These are phyloP conservation scores for Cettia cetti DNA, from an alignment of 2,113 vertebrate species.

Conservation along the genomic window DNA sequence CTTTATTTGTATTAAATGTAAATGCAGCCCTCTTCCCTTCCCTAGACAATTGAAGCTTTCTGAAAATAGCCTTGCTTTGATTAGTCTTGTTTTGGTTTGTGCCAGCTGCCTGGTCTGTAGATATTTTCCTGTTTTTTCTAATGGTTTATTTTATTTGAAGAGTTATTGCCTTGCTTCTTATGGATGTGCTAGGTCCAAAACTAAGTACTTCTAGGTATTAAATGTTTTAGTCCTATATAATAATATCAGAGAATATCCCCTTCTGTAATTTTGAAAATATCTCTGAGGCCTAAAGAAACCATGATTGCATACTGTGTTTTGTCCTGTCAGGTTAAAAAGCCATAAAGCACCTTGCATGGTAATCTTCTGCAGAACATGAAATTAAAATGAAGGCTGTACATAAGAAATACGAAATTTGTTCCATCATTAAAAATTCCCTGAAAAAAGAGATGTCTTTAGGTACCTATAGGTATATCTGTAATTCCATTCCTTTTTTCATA, in stretches of 20 bases:
- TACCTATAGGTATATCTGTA: neutral
- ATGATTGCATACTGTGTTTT: neutral
- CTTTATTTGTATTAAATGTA: neutral
- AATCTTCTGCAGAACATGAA: neutral
- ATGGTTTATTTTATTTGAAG: neutral
- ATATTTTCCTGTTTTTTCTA: neutral
- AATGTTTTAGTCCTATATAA: neutral
- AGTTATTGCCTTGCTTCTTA: neutral
- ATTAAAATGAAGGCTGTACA: neutral
- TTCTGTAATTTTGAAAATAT: neutral
- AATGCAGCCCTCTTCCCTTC: neutral
- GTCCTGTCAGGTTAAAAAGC: neutral
- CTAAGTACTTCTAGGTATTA: neutral
- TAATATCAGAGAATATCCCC: neutral
- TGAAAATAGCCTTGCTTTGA: neutral
- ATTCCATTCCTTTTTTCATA: neutral
- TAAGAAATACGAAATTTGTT: neutral
- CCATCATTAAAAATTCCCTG: neutral
- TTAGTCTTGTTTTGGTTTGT: neutral
- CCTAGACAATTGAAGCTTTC: neutral
- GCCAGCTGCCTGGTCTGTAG: neutral
- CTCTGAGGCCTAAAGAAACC: neutral
- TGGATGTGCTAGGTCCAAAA: neutral
- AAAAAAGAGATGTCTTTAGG: neutral
- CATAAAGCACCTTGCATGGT: neutral